Evolutionary conservation across 1,140 invertebrate species (phyloP), one percentile per base, ranked within the genome.

Genomic region (Brachionus plicatilis): DNA sequence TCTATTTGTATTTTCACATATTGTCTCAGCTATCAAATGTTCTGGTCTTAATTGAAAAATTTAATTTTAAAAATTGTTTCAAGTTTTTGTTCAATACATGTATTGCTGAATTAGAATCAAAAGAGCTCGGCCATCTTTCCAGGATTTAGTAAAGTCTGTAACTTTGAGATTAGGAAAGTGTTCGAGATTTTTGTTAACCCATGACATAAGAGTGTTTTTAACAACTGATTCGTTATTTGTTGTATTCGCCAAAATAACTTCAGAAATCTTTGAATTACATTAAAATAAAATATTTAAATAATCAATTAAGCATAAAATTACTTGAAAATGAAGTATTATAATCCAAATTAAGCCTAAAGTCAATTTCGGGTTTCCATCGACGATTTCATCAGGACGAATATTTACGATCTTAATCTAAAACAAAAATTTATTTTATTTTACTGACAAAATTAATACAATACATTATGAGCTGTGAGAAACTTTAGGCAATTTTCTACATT

Each of bases 291-390:
- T 45, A 75, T 17, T 7, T 20, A 45, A 20, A 8, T 12, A 43
- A 6, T 45, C 9, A n/a, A 45, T 43, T 41, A 7, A 68, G 7
- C 7, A 12, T 29, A 4, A n/a, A 47, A 89, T 86, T 17, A 84
- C 66, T 56, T 84, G 83, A 75, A 84, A 84, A 53, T 84, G 83
- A 20, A 99, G 92, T 88, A 99, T 99, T 88, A 98, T 98, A 65
- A 96, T 98, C 97, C 97, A 99, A 88, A 99, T 99, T 47, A 99
- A 92, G 37, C 97, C 97, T 12, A 99, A 92, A 3, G 96, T 99
- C 75, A 99, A 92, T 90, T 99, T 99, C 29, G 96, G 96, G 92
- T 99, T 99, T 20, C 97, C 96, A 91, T 99, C 97, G 68, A 99
- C 97, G 88, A 99, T 99, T 88, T 99, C 97, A 90, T 99, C 97